Percentiles rank a stretch among this genome's conserved stretches.
phyloP scores from a whole-genome alignment of 2,888 invertebrate genomes.

The Bellardia bayeri region DNA sequence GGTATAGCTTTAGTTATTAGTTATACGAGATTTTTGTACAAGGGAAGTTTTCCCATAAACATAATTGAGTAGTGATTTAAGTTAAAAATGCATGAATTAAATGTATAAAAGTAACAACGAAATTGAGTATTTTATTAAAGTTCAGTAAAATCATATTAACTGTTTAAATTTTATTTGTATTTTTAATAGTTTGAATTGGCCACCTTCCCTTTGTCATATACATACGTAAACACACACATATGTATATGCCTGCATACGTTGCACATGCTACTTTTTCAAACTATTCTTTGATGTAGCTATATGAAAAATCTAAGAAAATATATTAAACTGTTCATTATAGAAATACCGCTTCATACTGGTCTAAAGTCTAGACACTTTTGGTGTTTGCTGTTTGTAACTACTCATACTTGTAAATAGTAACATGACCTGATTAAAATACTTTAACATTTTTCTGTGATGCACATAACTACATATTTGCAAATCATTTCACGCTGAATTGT shows the following conservation, averaged over 20 bases:
- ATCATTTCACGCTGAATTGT: not conserved
- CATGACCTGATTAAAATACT: not conserved
- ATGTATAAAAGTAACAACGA: no score
- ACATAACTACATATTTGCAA: not conserved
- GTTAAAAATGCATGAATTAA: not conserved
- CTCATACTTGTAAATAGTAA: not conserved
- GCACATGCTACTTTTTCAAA: no score
- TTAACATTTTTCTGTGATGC: not conserved
- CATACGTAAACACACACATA: not conserved
- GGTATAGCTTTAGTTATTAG: slow-evolving; percentile 3
- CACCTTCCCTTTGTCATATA: not conserved
- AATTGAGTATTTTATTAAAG: no score
- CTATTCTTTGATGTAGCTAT: not conserved
- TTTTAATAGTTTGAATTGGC: not conserved
- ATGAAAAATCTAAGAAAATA: not conserved
- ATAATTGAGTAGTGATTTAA: not conserved
- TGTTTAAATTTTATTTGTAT: not conserved
- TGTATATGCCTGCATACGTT: no score
- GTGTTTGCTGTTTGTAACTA: not conserved
- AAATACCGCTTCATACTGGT: not conserved
- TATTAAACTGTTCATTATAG: not conserved
- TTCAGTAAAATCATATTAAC: no score
- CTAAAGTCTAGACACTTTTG: not conserved
- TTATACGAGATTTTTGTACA: not conserved
- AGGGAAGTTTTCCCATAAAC: not conserved